phyloP scores from a whole-genome alignment of 2,113 vertebrate species.

The Irena cyanogastra region DNA sequence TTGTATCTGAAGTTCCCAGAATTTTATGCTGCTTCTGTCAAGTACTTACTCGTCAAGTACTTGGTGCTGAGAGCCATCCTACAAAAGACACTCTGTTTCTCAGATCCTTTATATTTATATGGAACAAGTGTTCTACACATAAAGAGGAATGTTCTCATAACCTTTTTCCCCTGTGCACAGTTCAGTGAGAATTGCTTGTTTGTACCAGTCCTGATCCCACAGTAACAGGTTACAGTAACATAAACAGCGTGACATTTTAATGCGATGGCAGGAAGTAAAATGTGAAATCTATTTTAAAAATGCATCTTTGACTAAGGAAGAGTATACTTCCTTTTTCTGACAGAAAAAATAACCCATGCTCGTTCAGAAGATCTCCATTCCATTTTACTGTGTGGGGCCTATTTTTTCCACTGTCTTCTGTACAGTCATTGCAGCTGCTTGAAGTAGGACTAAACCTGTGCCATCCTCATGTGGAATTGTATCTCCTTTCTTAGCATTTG shows the following conservation, averaged over 20 bases:
- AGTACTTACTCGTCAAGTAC: not conserved
- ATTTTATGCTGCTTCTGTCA: not conserved
- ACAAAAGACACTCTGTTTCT: slow-evolving; percentile 34
- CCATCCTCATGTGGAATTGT: not conserved
- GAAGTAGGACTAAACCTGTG: not conserved
- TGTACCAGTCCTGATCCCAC: slow-evolving; percentile 16
- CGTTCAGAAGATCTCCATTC: not conserved
- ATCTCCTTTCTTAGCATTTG: not conserved
- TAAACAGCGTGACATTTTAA: slow-evolving; percentile 58
- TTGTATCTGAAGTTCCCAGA: not conserved
- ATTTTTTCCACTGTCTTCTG: not conserved
- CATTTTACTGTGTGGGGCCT: not conserved
- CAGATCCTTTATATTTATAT: slow-evolving; percentile 23
- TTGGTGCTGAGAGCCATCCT: not conserved
- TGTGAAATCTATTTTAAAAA: slow-evolving; percentile 58
- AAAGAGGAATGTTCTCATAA: slow-evolving; percentile 40
- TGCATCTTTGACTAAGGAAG: slow-evolving; percentile 45
- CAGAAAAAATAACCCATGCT: slow-evolving; percentile 21
- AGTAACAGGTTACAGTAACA: slow-evolving; percentile 38
- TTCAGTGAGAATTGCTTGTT: slow-evolving; percentile 27
- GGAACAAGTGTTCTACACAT: slow-evolving; percentile 4
- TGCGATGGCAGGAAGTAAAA: slow-evolving; percentile 50
- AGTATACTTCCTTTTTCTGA: slow-evolving; percentile 57
- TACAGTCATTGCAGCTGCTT: not conserved
- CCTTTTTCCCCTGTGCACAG: not conserved